These are phyloP conservation scores for Eubucco bourcierii DNA, from an alignment of 2,113 vertebrate genomes.

Conservation along the genomic window DNA sequence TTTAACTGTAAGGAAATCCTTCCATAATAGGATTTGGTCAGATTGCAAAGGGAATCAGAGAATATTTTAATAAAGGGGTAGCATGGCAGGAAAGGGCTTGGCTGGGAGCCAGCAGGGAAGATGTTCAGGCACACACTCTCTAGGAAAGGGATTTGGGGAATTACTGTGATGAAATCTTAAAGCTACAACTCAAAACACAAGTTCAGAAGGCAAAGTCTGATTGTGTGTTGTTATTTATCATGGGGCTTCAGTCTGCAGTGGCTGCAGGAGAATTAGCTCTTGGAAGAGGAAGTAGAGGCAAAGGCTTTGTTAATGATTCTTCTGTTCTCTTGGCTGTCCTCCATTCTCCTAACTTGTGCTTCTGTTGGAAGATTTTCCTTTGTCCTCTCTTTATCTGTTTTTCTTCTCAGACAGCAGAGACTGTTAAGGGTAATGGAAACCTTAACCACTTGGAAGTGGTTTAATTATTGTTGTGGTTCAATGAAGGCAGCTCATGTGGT, in stretches of 20 bases:
- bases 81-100: neutral
- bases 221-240: neutral
- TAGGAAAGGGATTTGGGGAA: conserved; percentile 22
- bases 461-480: neutral
- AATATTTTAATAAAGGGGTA: neutral
- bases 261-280: neutral
- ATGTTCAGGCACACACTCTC: neutral
- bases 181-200: neutral
- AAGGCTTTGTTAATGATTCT: neutral
- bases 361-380: neutral
- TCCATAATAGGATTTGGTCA: neutral
- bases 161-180: conserved; percentile 13
- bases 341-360: neutral
- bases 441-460: neutral
- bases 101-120: neutral
- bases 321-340: neutral
- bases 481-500: neutral
- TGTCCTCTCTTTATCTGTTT: neutral
- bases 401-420: neutral
- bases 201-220: neutral
- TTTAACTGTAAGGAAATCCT: neutral
- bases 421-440: neutral
- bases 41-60: neutral
- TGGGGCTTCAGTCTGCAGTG: neutral
- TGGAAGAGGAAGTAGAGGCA: neutral